Evolutionary conservation across 2,888 invertebrate species (phyloP).

Genomic region (Ennomos erosarius): DNA sequence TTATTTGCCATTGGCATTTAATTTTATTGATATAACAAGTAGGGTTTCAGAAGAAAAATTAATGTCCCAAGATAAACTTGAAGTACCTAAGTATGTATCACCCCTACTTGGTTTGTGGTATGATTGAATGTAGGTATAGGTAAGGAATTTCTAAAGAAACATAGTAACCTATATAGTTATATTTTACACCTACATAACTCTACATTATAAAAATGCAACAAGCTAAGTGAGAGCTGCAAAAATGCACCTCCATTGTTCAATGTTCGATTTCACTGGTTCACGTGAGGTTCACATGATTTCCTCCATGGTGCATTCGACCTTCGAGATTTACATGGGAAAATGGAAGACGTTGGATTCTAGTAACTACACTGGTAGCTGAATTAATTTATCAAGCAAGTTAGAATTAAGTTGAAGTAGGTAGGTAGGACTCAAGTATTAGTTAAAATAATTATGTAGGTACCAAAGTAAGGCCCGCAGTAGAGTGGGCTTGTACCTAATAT

Average conservation of each 20-base stretch:
- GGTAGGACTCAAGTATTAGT: no score
- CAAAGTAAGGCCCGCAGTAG: no score
- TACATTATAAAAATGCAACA: slow-evolving; percentile 44
- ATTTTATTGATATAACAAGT: no score
- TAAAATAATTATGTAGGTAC: no score
- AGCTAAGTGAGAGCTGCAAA: slow-evolving; percentile 73
- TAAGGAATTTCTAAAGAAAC: slow-evolving; percentile 15
- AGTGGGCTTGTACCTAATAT: no score
- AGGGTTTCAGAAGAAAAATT: neutral
- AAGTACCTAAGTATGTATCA: no score
- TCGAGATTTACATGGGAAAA: slow-evolving; percentile 43
- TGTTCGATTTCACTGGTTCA: slow-evolving; percentile 67
- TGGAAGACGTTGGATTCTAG: slow-evolving; percentile 7
- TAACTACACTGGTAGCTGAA: neutral
- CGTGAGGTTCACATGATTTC: slow-evolving; percentile 72
- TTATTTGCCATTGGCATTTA: no score
- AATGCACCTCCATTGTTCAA: slow-evolving; percentile 71
- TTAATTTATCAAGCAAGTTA: no score
- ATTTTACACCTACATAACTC: neutral
- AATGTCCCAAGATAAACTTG: slow-evolving; percentile 17
- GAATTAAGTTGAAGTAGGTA: no score
- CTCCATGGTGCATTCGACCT: slow-evolving; percentile 45
- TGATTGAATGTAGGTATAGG: slow-evolving; percentile 22
- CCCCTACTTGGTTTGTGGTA: no score
- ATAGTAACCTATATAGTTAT: neutral